Evolutionary conservation across 1,140 invertebrate genomes (phyloP).

Genomic region (Dinoponera quadriceps): DNA sequence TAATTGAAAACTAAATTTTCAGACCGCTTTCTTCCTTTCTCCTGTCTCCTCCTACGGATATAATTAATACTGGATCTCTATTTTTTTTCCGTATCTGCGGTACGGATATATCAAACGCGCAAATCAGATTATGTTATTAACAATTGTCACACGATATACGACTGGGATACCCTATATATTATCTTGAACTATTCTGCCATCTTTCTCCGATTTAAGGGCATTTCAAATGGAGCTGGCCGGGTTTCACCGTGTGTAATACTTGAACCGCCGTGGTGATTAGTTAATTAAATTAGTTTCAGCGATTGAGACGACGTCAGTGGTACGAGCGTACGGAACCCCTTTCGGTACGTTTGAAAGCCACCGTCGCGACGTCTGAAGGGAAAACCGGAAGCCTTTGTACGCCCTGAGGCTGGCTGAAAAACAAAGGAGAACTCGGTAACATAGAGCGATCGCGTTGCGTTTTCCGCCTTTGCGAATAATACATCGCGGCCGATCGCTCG

Average conservation of each 20-base stretch:
- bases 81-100: no score
- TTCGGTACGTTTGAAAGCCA: slow-evolving; percentile 39
- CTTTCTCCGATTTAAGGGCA: slow-evolving; percentile 10
- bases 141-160: no score
- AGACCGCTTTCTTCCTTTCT: no score
- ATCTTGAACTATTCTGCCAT: slow-evolving; percentile 9
- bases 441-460: slow-evolving; percentile 4
- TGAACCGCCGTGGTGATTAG: slow-evolving; percentile 57
- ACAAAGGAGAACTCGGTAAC: slow-evolving; percentile 19
- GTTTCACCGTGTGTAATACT: slow-evolving; percentile 44
- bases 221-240: slow-evolving; percentile 28
- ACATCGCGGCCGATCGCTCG: slow-evolving; percentile 8
- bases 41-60: no score
- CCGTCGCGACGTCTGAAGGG: slow-evolving; percentile 18
- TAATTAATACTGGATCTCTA: no score
- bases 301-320: slow-evolving; percentile 17
- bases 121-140: no score
- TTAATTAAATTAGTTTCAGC: slow-evolving; percentile 66
- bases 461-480: slow-evolving; percentile 23
- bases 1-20: no score
- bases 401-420: slow-evolving; percentile 60
- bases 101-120: no score
- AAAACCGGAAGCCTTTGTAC: slow-evolving; percentile 61
- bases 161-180: background rate
- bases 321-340: slow-evolving; percentile 38